phyloP scores from a whole-genome alignment of 1,140 invertebrate species.

The Drosophila varians region DNA sequence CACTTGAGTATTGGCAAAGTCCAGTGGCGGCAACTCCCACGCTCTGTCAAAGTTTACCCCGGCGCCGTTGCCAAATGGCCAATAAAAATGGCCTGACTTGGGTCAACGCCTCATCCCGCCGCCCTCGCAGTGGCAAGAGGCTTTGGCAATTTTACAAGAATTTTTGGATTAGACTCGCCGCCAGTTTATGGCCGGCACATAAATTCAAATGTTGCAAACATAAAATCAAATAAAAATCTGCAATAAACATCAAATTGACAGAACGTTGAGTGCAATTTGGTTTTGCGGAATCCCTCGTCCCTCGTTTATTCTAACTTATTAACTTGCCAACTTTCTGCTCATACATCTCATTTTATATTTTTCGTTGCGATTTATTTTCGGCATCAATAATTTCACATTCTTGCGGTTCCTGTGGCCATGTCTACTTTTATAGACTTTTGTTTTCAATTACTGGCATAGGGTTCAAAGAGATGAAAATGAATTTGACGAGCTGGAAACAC shows the following conservation, averaged over 20 bases:
- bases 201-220: slow-evolving; percentile 71
- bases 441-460: slow-evolving; percentile 26
- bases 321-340: slow-evolving; percentile 30
- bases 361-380: slow-evolving; percentile 6
- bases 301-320: slow-evolving; percentile 23
- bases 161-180: slow-evolving; percentile 67
- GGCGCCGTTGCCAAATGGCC: slow-evolving; percentile 65
- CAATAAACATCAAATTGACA: slow-evolving; percentile 80
- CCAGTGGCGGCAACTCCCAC: neutral
- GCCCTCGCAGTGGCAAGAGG: neutral
- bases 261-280: slow-evolving; percentile 55
- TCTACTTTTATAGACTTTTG: slow-evolving; percentile 17
- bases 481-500: slow-evolving; percentile 20
- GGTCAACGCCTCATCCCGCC: slow-evolving; percentile 29
- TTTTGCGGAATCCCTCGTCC: neutral
- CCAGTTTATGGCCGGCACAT: slow-evolving; percentile 65
- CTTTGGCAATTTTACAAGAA: slow-evolving; percentile 67
- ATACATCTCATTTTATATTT: slow-evolving; percentile 5
- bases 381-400: slow-evolving; percentile 16
- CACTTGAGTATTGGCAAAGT: slow-evolving; percentile 76
- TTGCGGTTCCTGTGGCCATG: too few species aligned
- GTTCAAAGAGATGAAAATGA: slow-evolving; percentile 4
- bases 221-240: slow-evolving; percentile 79
- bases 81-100: slow-evolving; percentile 62
- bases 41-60: slow-evolving; percentile 49